Evolutionary conservation across 2,113 vertebrate species (phyloP), one percentile per base, ranked within the genome.

Genomic region (Chrysemys picta): DNA sequence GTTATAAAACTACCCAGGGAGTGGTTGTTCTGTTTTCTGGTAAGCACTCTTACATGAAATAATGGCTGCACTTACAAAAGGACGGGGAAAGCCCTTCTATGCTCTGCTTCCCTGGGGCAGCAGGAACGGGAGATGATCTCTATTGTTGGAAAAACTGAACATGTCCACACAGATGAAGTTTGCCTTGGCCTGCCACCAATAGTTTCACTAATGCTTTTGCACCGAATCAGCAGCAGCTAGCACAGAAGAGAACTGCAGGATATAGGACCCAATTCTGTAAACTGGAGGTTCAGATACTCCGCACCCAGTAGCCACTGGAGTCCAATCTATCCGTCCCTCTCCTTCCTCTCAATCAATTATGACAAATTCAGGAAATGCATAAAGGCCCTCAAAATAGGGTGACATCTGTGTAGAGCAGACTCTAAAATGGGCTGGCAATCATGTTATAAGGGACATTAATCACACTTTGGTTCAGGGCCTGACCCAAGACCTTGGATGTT

Each of bases 31-130:
- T 89, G 75, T 54, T 95, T 96, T 95, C 88, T 95, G 88, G 35
- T 89, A 78, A 96, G 95, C 87, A 84, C 92, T 88, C 94, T 96
- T 91, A 89, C 82, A 96, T 95, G 89, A 93, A 97, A 96, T 85
- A 96, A 89, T 0, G 3, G 89, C 85, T 95, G 83, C n/a, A 56
- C 54, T 38, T 21, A 92, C 47, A 90, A 91, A 96, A 88, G 62
- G 89, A 56, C 3, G 53, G 88, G 88, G 92, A 89, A 95, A 93
- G 88, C 11, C 85, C 82, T 82, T 93, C 95, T 94, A 88, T 56
- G 45, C 89, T 83, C 13, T 81, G 69, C 29, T 80, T 35, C 50
- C 86, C 89, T 76, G 91, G 47, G 89, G 95, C 10, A 6, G 16
- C 35, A 83, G 45, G 90, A 82, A 83, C 87, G 62, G 16, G 65